Evolutionary conservation across 2,888 invertebrate genomes (phyloP).

Genomic region (Luperina nickerlii): DNA sequence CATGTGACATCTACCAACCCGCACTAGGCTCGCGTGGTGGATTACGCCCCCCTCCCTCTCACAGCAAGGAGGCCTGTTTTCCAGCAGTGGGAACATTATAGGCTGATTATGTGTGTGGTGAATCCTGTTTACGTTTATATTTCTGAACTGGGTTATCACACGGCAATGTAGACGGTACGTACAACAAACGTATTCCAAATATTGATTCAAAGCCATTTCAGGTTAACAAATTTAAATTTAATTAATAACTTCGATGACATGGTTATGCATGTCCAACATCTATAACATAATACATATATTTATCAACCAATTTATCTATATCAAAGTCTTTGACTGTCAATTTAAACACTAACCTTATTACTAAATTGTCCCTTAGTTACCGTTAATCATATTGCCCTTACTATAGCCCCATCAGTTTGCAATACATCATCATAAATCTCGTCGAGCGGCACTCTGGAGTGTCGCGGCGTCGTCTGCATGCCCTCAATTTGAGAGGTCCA

Average conservation of each 20-base stretch:
- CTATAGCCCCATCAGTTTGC: conserved; percentile 75
- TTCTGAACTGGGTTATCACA: background rate
- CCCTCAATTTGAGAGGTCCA: conserved; percentile 74
- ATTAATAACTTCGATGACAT: background rate
- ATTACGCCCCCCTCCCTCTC: background rate
- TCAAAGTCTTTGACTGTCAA: background rate
- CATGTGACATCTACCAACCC: background rate
- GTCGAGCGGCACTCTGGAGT: conserved; percentile 75
- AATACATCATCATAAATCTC: conserved; percentile 86
- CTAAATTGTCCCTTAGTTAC: conserved; percentile 56
- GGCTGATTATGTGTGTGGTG: background rate
- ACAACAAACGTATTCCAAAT: background rate
- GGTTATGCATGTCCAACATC: background rate
- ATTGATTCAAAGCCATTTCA: background rate
- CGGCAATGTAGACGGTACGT: background rate
- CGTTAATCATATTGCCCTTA: conserved; percentile 72
- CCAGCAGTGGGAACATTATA: background rate
- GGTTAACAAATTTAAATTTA: background rate
- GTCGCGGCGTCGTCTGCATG: conserved; percentile 69
- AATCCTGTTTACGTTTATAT: background rate
- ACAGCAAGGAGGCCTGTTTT: background rate
- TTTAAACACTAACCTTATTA: conserved; percentile 9
- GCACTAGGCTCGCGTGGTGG: background rate
- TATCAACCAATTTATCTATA: background rate
- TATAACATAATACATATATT: background rate